Evolutionary conservation across 2,113 vertebrate genomes (phyloP).

Genomic region (Lathamus discolor): DNA sequence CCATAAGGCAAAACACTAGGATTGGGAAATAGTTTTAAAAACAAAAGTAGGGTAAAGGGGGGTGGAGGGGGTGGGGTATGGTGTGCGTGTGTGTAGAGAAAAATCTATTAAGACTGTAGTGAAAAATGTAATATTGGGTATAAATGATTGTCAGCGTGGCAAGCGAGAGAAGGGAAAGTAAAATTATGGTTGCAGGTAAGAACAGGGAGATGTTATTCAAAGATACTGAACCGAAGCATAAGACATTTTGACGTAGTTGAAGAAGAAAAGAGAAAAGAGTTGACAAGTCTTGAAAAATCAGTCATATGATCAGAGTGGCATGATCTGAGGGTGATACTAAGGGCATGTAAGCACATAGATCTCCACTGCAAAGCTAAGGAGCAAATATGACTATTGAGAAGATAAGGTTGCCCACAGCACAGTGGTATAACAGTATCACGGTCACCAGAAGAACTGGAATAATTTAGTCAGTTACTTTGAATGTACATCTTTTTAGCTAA

Average conservation of each 20-base stretch:
- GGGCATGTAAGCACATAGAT: not conserved
- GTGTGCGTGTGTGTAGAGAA: not conserved
- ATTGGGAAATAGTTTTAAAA: not conserved
- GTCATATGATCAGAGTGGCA: not conserved
- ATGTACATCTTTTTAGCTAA: not conserved
- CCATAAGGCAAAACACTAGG: not conserved
- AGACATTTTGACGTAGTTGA: not conserved
- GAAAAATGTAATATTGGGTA: not conserved
- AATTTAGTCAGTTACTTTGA: not conserved
- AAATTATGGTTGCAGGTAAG: not conserved
- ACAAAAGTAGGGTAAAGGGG: fast-evolving
- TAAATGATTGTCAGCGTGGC: not conserved
- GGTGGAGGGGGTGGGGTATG: no score
- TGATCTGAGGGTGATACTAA: not conserved
- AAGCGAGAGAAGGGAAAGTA: not conserved
- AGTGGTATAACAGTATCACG: not conserved
- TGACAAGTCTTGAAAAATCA: not conserved
- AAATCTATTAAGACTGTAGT: not conserved
- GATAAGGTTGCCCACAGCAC: not conserved
- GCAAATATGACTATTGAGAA: not conserved
- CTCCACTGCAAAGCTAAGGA: not conserved
- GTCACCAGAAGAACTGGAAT: not conserved
- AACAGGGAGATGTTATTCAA: not conserved
- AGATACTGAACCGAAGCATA: not conserved
- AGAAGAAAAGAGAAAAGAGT: not conserved